A percentile compares a stretch with the other conserved stretches of the same genome.
Evolutionary conservation across 2,113 vertebrate genomes (phyloP).

Genomic region (Calonectris borealis): DNA sequence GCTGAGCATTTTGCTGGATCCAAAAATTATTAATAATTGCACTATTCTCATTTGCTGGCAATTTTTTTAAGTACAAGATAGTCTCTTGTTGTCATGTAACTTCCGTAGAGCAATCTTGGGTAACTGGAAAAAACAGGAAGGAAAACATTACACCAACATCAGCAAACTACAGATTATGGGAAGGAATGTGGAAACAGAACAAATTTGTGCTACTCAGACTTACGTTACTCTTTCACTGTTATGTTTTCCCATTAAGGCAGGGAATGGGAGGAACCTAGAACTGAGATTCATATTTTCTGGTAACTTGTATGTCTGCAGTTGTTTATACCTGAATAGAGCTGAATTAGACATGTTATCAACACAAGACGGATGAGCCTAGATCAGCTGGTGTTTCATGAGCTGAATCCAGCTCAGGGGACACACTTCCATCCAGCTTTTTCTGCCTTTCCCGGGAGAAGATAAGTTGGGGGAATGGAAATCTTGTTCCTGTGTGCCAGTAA

Average conservation of each 20-base stretch:
- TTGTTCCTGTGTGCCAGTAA: background rate
- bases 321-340: background rate
- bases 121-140: conserved; percentile 39
- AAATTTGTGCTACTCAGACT: background rate
- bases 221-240: background rate
- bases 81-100: background rate
- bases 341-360: background rate
- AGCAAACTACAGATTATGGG: background rate
- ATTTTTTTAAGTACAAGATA: background rate
- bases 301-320: background rate
- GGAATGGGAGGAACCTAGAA: background rate
- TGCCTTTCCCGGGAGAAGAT: background rate
- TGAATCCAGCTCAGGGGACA: background rate
- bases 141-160: background rate
- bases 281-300: background rate
- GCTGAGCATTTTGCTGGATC: background rate
- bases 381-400: background rate
- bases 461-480: background rate
- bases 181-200: background rate
- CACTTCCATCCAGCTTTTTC: background rate
- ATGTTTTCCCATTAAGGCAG: background rate
- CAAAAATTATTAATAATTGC: background rate
- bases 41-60: background rate
- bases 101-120: background rate
- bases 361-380: background rate